Base-by-base conservation (phyloP, 2,888 invertebrate genomes). In the Macaria liturata region DNA sequence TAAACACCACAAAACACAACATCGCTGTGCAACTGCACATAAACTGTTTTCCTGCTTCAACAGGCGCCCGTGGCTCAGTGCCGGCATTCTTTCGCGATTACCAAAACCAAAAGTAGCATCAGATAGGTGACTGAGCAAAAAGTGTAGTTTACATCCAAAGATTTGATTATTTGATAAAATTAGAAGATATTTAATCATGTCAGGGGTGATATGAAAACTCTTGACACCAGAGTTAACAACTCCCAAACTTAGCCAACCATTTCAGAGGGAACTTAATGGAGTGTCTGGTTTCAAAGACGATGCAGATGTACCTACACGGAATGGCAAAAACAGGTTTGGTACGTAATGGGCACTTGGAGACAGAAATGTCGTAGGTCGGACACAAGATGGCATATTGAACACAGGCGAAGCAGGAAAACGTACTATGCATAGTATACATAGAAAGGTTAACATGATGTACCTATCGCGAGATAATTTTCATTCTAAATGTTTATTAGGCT, bases 1-100 rank as follows among this genome's bases (percentile, higher is more conserved):
- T 90, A 90, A 90, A 87, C 87, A 82, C 78, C 74, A 86, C 81
- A 81, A 88, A 87, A 86, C 84, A 81, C 76, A 80, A 85, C 84
- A 84, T 78, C 76, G 78, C 80, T 78, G 76, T 83, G 82, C 84
- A 86, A 83, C 76, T 87, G 87, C 86, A 88, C 78, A 80, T 59
- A 56, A 73, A 78, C 74, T 64, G 72, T 76, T 78, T 78, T 76
- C 72, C 74, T 77, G 70, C 69, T 74, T 30, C 32, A 37, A 46
- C 31, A 32, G 9, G 44, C 32, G 20, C 45, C 48, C 50, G 55
- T 20, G 20, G 20, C 20, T 20, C 20, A 20, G 20, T 20, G 20
- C 20, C 20, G 20, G 20, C 20, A 20, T 20, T 20, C 20, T 20
- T 20, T 20, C 20, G 20, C 20, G 20, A 20, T 20, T 20, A 20